These are phyloP conservation scores for Hemithea aestivaria DNA, from an alignment of 2,888 invertebrate species.

Conservation along the genomic window DNA sequence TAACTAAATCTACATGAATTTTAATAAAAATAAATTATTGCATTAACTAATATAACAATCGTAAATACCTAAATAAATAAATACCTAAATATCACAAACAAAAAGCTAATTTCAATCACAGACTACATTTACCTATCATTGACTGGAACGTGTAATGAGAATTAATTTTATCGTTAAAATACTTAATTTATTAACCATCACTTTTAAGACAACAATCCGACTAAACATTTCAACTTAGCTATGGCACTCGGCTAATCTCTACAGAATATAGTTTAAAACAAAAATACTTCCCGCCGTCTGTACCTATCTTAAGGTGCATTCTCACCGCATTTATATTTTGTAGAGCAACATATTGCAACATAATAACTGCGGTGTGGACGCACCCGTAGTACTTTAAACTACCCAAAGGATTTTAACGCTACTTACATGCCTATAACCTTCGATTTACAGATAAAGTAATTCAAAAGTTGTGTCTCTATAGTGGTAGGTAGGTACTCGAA, in stretches of 20 bases:
- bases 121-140: conserved; percentile 60
- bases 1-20: background rate
- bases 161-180: conserved; percentile 41
- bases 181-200: conserved; percentile 30
- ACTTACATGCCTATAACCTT: too few species aligned
- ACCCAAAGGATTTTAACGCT: too few species aligned
- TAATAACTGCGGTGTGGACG: too few species aligned
- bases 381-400: too few species aligned
- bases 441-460: too few species aligned
- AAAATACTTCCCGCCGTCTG: too few species aligned
- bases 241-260: conserved; percentile 69
- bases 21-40: conserved; percentile 1
- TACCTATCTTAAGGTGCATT: too few species aligned
- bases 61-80: conserved; percentile 1
- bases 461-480: too few species aligned
- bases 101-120: conserved; percentile 64
- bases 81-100: conserved; percentile 39
- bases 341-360: too few species aligned
- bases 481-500: too few species aligned
- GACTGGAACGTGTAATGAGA: conserved; percentile 57
- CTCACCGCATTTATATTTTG: too few species aligned
- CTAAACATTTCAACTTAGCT: conserved; percentile 53
- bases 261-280: too few species aligned
- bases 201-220: conserved; percentile 43
- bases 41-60: conserved; percentile 3